Base-by-base conservation (phyloP, 2,888 invertebrate genomes). In the Metacarcinus magister region DNA sequence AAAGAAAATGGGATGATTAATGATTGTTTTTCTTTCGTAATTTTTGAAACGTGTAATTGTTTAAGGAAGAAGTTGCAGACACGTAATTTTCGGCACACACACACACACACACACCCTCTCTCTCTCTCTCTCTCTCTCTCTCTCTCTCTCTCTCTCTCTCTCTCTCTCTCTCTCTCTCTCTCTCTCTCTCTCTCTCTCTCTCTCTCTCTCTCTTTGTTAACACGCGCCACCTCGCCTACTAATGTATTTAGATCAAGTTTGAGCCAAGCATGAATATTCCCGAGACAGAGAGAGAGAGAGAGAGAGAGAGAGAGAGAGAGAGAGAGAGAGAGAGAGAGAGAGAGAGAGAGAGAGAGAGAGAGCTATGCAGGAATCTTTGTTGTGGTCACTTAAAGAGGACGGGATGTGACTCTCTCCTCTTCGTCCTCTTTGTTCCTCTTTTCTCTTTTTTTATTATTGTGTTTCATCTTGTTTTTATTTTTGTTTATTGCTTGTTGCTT, bases 251-350 rank as follows among this genome's bases (percentile, higher is more conserved):
- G n/a, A n/a, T n/a, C n/a, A n/a, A n/a, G n/a, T n/a, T n/a, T n/a
- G n/a, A n/a, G n/a, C n/a, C n/a, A n/a, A n/a, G n/a, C n/a, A n/a
- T n/a, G n/a, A n/a, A n/a, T n/a, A n/a, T 48, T 8, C 48, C 5
- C 13, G 13, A 5, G 13, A 48, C 48, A 48, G 48, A 48, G 48
- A 48, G 48, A 48, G 48, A 48, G 48, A 48, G 92, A n/a, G n/a
- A 60, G 67, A 32, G 93, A 54, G 43, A 93, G 93, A 60, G 39
- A 54, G 75, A 67, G 67, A 60, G 93, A 67, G 39, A 60, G 93
- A 60, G 93, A 54, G 43, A 93, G 93, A 60, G 23, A 67, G 39
- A 93, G 67, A 67, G 54, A 54, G 93, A 67, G 39, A 60, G 93
- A 67, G 39, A 39, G 93, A 60, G 67, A 28, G 67, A 67, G 93